Base-by-base conservation (phyloP, 2,888 invertebrate species). In the Alentia gelatinosa region DNA sequence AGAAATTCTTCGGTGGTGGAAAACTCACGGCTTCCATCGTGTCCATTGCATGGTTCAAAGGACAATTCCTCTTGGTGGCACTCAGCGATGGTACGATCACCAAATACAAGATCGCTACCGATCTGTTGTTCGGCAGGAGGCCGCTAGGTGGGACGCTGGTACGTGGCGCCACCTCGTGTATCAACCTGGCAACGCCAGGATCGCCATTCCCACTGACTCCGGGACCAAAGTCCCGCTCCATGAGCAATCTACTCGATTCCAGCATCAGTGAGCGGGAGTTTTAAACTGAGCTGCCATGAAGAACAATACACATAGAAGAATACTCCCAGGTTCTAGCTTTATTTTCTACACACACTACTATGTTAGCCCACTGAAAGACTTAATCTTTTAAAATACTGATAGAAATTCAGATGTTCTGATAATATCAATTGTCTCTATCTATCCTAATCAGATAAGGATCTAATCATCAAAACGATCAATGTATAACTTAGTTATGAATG, bases 141-240 rank as follows among this genome's bases (percentile, higher is more conserved):
- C 50, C 86, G 26, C 42, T 47, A 33, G 86, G 50, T 1, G 50
- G 50, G 30, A 86, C 86, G 9, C 47, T 86, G 47, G 86, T 86
- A 1, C 86, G 86, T 86, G 86, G 47, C 47, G 86, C 86, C 86
- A 86, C 86, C 86, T 86, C 86, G 42, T 86, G 86, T 86, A 47
- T 47, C 47, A 86, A 86, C 30, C 86, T 86, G 26, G 86, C 86
- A 86, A 86, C 86, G 19, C 86, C 86, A 1, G 86, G 86, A 30
- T 86, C 86, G 12, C 86, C 86, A 12, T 50, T 86, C 15, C 33
- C 47, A 9, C 47, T 86, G 4, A 86, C 86, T 1, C 86, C 86
- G 3, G 47, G 47, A 9, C 86, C 86, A 1, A 86, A 86, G 26
- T 86, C 86, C 26, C 26, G 86, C 26, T 86, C 86, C 1, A 86